These are phyloP conservation scores for Rallus crepitans DNA, from an alignment of 2,797 vertebrate genomes.

Conservation along the genomic window DNA sequence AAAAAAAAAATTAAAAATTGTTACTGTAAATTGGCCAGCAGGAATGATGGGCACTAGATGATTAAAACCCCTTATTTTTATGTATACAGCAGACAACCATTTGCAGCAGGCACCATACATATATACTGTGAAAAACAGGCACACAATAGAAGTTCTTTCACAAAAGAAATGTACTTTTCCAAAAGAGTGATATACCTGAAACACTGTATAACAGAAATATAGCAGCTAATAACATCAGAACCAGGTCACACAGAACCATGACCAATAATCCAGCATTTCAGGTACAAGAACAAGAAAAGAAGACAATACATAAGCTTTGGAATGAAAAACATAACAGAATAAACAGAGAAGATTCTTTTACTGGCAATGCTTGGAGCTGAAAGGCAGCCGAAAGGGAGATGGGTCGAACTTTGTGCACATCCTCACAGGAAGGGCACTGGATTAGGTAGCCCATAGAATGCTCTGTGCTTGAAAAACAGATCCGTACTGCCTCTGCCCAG, in stretches of 20 bases:
- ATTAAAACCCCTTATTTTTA: conserved; percentile 67
- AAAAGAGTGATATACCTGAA: conserved; percentile 38
- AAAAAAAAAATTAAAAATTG: neutral
- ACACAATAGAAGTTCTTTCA: conserved; percentile 48
- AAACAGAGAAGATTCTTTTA: conserved; percentile 51
- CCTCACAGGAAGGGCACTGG: neutral
- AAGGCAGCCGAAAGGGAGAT: neutral
- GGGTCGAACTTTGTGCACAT: neutral
- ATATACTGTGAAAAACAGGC: conserved; percentile 64
- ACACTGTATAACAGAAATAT: conserved; percentile 38
- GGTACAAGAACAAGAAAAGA: conserved; percentile 43
- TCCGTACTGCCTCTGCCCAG: neutral
- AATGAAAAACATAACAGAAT: conserved; percentile 57
- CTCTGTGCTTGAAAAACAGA: neutral
- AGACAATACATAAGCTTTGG: conserved; percentile 49
- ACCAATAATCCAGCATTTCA: conserved; percentile 38
- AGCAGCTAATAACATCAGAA: conserved; percentile 56
- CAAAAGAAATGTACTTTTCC: conserved; percentile 60
- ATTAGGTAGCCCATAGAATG: neutral
- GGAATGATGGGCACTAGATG: conserved; percentile 46
- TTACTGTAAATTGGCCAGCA: conserved; percentile 28
- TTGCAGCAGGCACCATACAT: conserved; percentile 35
- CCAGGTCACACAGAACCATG: conserved; percentile 43
- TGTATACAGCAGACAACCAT: conserved; percentile 58
- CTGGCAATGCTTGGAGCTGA: conserved; percentile 21